Evolutionary conservation across 2,113 vertebrate species (phyloP).

Genomic region (Hippoglossus stenolepis): DNA sequence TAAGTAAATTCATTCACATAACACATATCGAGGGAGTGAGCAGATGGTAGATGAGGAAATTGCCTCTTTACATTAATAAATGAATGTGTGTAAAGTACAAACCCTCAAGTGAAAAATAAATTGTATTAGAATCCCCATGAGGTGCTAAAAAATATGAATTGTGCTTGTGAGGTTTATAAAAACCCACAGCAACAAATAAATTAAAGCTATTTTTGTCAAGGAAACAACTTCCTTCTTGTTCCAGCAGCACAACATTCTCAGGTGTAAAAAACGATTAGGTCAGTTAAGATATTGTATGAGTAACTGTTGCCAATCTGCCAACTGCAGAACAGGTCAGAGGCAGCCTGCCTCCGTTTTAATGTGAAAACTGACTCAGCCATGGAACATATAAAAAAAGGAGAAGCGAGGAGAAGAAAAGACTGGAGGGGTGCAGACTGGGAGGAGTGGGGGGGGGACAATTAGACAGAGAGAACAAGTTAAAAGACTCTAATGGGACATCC

Average conservation of each 20-base stretch:
- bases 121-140: slow-evolving; percentile 10
- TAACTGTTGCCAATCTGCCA: neutral
- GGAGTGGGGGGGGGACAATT: neutral
- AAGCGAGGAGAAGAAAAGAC: neutral
- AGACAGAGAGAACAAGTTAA: neutral
- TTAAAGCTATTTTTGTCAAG: slow-evolving; percentile 28
- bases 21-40: neutral
- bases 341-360: neutral
- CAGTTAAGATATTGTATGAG: neutral
- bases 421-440: neutral
- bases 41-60: slow-evolving; percentile 9
- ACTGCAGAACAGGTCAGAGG: too few relatives aligned
- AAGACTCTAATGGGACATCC: neutral
- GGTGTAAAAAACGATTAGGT: too few relatives aligned
- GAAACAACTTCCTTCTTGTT: slow-evolving; percentile 4
- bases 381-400: too few relatives aligned
- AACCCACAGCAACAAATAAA: slow-evolving; percentile 19
- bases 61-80: slow-evolving; percentile 17
- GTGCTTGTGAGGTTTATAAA: slow-evolving; percentile 20
- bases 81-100: slow-evolving; percentile 21
- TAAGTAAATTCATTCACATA: slow-evolving; percentile 23
- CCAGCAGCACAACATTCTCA: neutral
- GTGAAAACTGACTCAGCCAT: neutral
- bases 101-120: slow-evolving; percentile 26
- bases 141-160: slow-evolving; percentile 38